These are phyloP conservation scores for Beris morrisii DNA, from an alignment of 2,888 invertebrate genomes.

Conservation along the genomic window DNA sequence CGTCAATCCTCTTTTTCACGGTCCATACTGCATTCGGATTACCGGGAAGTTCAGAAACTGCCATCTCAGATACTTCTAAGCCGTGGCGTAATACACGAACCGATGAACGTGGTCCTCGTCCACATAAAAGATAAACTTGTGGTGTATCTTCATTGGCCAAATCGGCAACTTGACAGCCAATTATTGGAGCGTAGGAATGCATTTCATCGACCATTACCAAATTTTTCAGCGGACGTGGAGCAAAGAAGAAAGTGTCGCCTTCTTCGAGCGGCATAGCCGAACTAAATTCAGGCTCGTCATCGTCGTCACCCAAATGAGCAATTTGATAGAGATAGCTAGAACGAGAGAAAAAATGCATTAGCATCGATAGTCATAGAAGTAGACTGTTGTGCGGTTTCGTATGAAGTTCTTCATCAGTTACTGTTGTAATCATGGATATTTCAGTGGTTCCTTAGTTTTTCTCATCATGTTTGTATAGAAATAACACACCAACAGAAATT, in stretches of 20 bases:
- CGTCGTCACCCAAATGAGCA: slow-evolving; percentile 98
- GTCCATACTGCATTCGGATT: slow-evolving; percentile 99
- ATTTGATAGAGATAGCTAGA: slow-evolving; percentile 95
- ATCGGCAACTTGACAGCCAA: slow-evolving; percentile 86
- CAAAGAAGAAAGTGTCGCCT: slow-evolving; percentile 99
- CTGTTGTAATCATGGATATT: slow-evolving; percentile 17
- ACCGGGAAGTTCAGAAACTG: slow-evolving; percentile 98
- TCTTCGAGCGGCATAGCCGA: slow-evolving; percentile 98
- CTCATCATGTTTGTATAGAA: slow-evolving; percentile 21
- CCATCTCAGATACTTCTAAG: slow-evolving; percentile 99
- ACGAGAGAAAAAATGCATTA: slow-evolving; percentile 40
- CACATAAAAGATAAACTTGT: slow-evolving; percentile 95
- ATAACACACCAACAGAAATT: background rate
- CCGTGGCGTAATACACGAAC: slow-evolving; percentile 93
- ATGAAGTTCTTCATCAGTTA: slow-evolving; percentile 25
- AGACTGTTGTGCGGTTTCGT: too few relatives aligned
- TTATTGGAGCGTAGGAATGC: slow-evolving; percentile 91
- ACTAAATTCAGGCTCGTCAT: slow-evolving; percentile 98
- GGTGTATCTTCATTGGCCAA: slow-evolving; percentile 98
- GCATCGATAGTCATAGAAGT: too few relatives aligned
- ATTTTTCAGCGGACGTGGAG: slow-evolving; percentile 89
- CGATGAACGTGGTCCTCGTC: slow-evolving; percentile 92
- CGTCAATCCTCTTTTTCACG: slow-evolving; percentile 93
- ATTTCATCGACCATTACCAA: slow-evolving; percentile 95
- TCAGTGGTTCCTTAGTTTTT: slow-evolving; percentile 33